Evolutionary conservation across 2,113 vertebrate genomes (phyloP).

Genomic region (Nyctibius bracteatus): DNA sequence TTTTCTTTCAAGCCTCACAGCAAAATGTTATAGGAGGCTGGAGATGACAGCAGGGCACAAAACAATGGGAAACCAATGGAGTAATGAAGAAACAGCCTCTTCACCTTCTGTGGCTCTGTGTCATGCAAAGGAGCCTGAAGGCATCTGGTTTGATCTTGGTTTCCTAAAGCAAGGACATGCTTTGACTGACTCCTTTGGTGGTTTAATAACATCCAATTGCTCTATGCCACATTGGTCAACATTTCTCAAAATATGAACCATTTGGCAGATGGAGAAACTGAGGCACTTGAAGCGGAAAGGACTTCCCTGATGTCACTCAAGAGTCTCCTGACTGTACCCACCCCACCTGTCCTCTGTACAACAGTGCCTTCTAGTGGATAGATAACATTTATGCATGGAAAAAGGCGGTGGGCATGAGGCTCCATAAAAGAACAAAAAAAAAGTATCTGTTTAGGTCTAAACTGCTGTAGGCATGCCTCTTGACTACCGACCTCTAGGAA

Average conservation of each 20-base stretch:
- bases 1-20: background rate
- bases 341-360: background rate
- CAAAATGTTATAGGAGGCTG: background rate
- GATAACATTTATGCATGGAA: background rate
- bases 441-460: background rate
- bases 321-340: background rate
- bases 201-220: background rate
- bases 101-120: background rate
- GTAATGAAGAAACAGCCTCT: background rate
- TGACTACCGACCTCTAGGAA: background rate
- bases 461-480: background rate
- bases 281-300: background rate
- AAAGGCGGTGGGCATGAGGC: background rate
- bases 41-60: background rate
- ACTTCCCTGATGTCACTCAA: background rate
- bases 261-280: constrained; percentile 2
- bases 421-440: background rate
- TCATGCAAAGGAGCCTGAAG: background rate
- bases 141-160: background rate
- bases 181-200: background rate
- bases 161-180: background rate
- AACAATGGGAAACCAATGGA: background rate
- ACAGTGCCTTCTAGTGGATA: constrained; percentile 46
- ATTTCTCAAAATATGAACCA: background rate
- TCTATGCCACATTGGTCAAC: background rate